These are phyloP conservation scores for Tetramorium parvispinum DNA, from an alignment of 1,140 invertebrate genomes.

Conservation along the genomic window DNA sequence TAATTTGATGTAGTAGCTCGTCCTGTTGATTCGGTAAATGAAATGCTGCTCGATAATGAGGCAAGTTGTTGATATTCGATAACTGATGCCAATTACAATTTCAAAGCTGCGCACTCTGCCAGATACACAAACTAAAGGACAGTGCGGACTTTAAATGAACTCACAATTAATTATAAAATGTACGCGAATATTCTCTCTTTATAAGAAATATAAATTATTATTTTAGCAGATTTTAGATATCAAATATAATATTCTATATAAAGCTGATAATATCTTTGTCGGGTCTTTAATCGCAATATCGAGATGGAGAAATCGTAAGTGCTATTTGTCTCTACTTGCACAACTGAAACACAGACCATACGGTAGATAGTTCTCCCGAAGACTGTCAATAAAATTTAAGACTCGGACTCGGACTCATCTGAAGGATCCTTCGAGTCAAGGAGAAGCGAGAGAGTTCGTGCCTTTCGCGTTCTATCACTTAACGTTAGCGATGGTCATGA, in stretches of 20 bases:
- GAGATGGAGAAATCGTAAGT: not conserved
- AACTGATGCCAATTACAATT: not conserved
- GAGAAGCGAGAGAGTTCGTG: slow-evolving; percentile 11
- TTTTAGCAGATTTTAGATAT: not conserved
- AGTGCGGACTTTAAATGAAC: not conserved
- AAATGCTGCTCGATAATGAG: not conserved
- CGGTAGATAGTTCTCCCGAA: not conserved
- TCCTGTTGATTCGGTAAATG: not conserved
- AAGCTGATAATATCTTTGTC: not conserved
- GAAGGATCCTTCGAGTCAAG: slow-evolving; percentile 37
- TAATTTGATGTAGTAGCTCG: not conserved
- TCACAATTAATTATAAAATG: not conserved
- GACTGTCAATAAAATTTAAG: slow-evolving; percentile 63
- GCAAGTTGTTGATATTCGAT: not conserved
- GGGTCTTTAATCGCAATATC: not conserved
- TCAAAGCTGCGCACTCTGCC: not conserved
- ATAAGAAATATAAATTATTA: not conserved
- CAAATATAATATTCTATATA: not conserved
- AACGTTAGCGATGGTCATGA: slow-evolving; percentile 59
- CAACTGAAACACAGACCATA: not conserved
- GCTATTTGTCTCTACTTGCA: not conserved
- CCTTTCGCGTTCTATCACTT: slow-evolving; percentile 36
- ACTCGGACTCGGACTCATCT: not conserved
- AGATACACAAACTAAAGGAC: not conserved
- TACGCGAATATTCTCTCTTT: not conserved